Percentiles rank a stretch among this genome's conserved stretches.
Conservation (phyloP, 23 tunicate genomes). For the Botrylloides violaceus region DNA sequence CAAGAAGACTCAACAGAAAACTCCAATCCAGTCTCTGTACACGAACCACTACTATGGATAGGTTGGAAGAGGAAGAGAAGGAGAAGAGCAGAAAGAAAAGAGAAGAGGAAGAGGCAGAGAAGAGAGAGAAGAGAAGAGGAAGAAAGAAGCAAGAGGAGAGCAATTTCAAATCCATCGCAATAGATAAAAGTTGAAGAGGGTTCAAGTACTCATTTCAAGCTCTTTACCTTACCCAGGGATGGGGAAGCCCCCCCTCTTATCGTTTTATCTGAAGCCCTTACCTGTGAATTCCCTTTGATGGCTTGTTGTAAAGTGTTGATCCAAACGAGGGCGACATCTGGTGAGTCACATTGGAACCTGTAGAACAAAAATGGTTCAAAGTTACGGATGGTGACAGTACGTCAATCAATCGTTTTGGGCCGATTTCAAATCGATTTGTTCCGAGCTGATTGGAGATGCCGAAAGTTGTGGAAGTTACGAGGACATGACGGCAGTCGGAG, state of each 20-base stretch:
- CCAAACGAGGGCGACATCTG: conserved; percentile 76
- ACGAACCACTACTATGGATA: too few species aligned
- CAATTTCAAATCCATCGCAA: too few species aligned
- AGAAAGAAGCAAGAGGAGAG: too few species aligned
- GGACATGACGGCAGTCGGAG: too few species aligned
- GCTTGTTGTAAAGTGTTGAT: conserved; percentile 47
- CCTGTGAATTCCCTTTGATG: conserved; percentile 61
- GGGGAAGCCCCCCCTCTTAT: too few species aligned
- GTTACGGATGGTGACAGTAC: background rate
- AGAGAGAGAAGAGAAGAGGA: too few species aligned
- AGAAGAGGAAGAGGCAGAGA: too few species aligned
- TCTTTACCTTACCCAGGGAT: background rate
- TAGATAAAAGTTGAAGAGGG: background rate
- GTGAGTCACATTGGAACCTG: conserved; percentile 63
- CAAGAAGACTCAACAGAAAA: background rate
- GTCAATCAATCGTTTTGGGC: background rate
- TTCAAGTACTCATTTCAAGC: background rate
- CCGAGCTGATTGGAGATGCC: background rate
- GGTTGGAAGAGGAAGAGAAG: too few species aligned
- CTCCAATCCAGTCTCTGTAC: background rate
- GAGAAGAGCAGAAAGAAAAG: too few species aligned
- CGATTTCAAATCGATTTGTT: background rate
- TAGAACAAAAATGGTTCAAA: too few species aligned
- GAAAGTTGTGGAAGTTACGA: too few species aligned
- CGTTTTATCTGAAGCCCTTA: conserved; percentile 3